A percentile compares a stretch with the other conserved stretches of the same genome.
Conservation (phyloP, 2,888 invertebrate species). For the Molanna angustata region DNA sequence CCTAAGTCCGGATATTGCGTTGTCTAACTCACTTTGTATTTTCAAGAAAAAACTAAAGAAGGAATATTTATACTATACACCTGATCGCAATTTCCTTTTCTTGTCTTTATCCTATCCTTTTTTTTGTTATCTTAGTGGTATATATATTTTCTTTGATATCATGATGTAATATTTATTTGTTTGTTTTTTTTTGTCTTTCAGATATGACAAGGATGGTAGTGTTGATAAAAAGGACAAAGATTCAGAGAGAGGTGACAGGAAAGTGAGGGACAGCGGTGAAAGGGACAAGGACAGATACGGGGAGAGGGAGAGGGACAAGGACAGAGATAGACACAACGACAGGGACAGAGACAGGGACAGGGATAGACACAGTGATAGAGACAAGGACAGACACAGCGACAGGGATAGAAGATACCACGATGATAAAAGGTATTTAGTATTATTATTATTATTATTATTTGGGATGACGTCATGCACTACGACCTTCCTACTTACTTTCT, state of each 20-base stretch:
- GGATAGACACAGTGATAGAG: conserved; percentile 37
- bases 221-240: conserved; percentile 30
- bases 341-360: conserved; percentile 33
- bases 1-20: too few species aligned
- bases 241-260: conserved; percentile 23
- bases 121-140: too few species aligned
- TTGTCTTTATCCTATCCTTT: too few species aligned
- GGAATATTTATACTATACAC: too few species aligned
- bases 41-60: too few species aligned
- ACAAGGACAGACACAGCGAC: conserved; percentile 30
- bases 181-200: conserved; percentile 3
- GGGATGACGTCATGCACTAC: too few species aligned
- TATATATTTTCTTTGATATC: too few species aligned
- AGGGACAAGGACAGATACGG: conserved; percentile 34
- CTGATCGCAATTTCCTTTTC: too few species aligned
- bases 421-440: conserved; percentile 23
- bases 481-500: too few species aligned
- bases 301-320: conserved; percentile 34
- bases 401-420: conserved; percentile 35
- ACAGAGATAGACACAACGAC: conserved; percentile 40
- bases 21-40: too few species aligned
- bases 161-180: too few species aligned
- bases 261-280: conserved; percentile 21
- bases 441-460: too few species aligned
- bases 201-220: conserved; percentile 27